Evolutionary conservation across 1,140 invertebrate genomes (phyloP).

Genomic region (Zaprionus ghesquierei): DNA sequence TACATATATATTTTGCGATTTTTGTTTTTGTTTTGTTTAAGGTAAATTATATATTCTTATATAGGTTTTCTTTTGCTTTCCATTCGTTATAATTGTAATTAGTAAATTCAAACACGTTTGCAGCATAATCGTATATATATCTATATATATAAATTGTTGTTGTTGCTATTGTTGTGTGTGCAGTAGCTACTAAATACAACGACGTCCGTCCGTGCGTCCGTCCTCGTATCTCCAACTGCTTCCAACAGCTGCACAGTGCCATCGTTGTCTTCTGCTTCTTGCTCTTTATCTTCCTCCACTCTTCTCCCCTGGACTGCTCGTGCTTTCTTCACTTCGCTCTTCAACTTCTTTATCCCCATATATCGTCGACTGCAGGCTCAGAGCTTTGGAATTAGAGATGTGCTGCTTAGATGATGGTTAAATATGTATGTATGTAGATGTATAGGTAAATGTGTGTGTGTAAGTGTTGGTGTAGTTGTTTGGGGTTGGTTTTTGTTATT

Average conservation of each 20-base stretch:
- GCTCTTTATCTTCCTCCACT: neutral
- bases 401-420: constrained; percentile 62
- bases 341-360: constrained; percentile 33
- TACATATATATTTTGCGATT: constrained; percentile 49
- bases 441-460: constrained; percentile 18
- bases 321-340: constrained; percentile 43
- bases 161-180: constrained; percentile 50
- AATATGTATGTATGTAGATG: constrained; percentile 42
- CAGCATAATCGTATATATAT: constrained; percentile 59
- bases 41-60: constrained; percentile 77
- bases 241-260: constrained; percentile 31
- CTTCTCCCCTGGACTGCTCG: constrained; percentile 13
- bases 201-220: constrained; percentile 37
- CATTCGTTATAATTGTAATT: constrained; percentile 75
- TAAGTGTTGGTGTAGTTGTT: constrained; percentile 23
- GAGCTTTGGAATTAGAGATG: constrained; percentile 77
- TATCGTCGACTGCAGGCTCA: constrained; percentile 67
- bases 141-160: constrained; percentile 16
- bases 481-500: constrained; percentile 40
- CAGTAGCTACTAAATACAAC: constrained; percentile 55
- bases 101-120: constrained; percentile 79
- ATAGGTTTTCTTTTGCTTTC: constrained; percentile 63
- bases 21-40: constrained; percentile 50
- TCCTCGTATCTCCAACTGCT: constrained; percentile 17
- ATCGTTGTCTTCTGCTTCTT: constrained; percentile 25